These are phyloP conservation scores for Crematogaster levior DNA, from an alignment of 2,888 invertebrate species.

Conservation along the genomic window DNA sequence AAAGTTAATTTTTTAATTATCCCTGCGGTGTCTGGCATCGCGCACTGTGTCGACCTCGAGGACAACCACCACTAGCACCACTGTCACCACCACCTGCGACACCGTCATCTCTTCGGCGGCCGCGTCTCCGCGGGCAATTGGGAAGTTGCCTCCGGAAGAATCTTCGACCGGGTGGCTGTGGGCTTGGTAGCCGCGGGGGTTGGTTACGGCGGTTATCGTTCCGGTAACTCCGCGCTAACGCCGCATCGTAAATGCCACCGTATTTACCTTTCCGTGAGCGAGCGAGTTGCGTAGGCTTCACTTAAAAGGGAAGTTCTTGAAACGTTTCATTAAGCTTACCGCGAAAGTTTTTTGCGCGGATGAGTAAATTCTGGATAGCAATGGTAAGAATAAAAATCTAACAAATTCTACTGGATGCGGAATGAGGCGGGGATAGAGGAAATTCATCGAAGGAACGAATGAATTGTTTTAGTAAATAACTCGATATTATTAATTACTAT, in stretches of 20 bases:
- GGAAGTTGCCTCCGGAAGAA: slow-evolving; percentile 64
- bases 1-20: slow-evolving; percentile 84
- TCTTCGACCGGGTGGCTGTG: slow-evolving; percentile 27
- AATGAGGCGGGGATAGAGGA: neutral
- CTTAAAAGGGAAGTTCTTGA: slow-evolving; percentile 67
- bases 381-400: slow-evolving; percentile 28
- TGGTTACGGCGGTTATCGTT: slow-evolving; percentile 66
- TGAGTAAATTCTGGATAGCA: slow-evolving; percentile 19
- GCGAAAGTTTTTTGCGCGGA: slow-evolving; percentile 47
- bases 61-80: slow-evolving; percentile 20
- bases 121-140: slow-evolving; percentile 65
- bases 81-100: neutral
- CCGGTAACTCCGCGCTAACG: slow-evolving; percentile 65
- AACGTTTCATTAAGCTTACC: slow-evolving; percentile 51
- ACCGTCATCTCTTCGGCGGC: slow-evolving; percentile 42
- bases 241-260: slow-evolving; percentile 59
- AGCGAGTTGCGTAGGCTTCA: slow-evolving; percentile 53
- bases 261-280: slow-evolving; percentile 59
- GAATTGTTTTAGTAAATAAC: neutral
- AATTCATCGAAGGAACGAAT: neutral
- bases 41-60: slow-evolving; percentile 46
- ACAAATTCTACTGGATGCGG: neutral
- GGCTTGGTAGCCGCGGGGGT: slow-evolving; percentile 21
- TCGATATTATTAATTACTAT: neutral
- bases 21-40: slow-evolving; percentile 71